These are phyloP conservation scores for Phthorimaea operculella DNA, from an alignment of 1,140 invertebrate genomes.

Conservation along the genomic window DNA sequence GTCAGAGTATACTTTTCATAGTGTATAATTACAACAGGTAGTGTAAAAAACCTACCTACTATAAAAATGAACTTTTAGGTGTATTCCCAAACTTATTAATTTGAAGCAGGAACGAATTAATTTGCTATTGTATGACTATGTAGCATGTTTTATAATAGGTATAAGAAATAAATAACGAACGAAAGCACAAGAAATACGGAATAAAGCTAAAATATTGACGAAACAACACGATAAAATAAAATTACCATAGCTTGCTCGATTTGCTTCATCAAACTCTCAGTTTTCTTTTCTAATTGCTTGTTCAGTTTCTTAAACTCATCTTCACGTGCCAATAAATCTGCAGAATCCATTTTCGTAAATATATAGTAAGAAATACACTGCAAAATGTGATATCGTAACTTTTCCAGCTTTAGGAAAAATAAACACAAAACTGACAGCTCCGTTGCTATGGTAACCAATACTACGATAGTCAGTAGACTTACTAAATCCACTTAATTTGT, in stretches of 20 bases:
- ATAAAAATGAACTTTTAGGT: too few species aligned
- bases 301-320: constrained; percentile 60
- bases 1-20: too few species aligned
- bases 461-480: neutral
- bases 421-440: constrained; percentile 5
- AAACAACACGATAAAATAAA: constrained; percentile 7
- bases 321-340: constrained; percentile 49
- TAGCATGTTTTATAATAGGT: too few species aligned
- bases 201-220: neutral
- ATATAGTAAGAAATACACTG: neutral
- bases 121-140: too few species aligned
- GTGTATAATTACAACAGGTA: too few species aligned
- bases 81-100: too few species aligned
- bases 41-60: too few species aligned
- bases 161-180: too few species aligned
- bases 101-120: too few species aligned
- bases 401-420: too few species aligned
- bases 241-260: constrained; percentile 55
- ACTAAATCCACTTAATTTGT: neutral
- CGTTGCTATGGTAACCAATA: constrained; percentile 27
- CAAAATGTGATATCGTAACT: neutral
- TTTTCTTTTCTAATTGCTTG: constrained; percentile 57
- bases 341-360: constrained; percentile 36
- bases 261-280: constrained; percentile 54
- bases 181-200: too few species aligned